Evolutionary conservation across 2,797 vertebrate genomes (phyloP), one percentile per base, ranked within the genome.

Genomic region (Lithobates pipiens): DNA sequence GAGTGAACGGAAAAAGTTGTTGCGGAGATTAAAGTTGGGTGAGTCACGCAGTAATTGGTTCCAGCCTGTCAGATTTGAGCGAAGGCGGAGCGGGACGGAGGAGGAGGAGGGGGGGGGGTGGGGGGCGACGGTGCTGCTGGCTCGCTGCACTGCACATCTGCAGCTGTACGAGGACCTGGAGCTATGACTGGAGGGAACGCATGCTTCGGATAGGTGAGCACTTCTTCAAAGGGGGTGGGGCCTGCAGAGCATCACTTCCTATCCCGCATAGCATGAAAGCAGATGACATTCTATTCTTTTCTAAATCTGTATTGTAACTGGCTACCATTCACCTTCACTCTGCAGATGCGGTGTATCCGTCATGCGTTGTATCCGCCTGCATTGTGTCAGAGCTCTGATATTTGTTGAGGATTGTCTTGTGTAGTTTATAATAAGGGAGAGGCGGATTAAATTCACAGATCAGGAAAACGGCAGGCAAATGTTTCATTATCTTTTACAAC

Each of bases 11-110:
- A 67, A 65, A 65, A 39, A 13, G 63, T 68, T 18, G 36, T 13
- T 10, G 65, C 61, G 8, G 21, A 65, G 23, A 65, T 6, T 25
- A 76, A 42, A 76, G 73, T 50, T 27, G 25, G 75, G 54, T 77
- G 85, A 86, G 79, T 86, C 85, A 86, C 32, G 4, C 34, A 21
- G 65, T 82, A 86, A 82, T 86, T 36, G 29, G 73, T 73, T 46
- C 18, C 85, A 50, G 74, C 18, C 16, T 18, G 70, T 23, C 54
- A 72, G 73, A 76, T 4, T 25, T 13, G 10, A 25, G 76, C 10
- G n/a, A 1, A 71, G 61, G 50, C 29, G 27, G 54, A 32, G 71
- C 25, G 34, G 61, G 5, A 8, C 6, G 10, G 1, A 42, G 65
- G 78, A 4, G 23, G 25, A 6, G 36, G 36, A 8, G 36, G 36